phyloP scores from a whole-genome alignment of 2,113 vertebrate genomes.

The Vireo altiloquus region DNA sequence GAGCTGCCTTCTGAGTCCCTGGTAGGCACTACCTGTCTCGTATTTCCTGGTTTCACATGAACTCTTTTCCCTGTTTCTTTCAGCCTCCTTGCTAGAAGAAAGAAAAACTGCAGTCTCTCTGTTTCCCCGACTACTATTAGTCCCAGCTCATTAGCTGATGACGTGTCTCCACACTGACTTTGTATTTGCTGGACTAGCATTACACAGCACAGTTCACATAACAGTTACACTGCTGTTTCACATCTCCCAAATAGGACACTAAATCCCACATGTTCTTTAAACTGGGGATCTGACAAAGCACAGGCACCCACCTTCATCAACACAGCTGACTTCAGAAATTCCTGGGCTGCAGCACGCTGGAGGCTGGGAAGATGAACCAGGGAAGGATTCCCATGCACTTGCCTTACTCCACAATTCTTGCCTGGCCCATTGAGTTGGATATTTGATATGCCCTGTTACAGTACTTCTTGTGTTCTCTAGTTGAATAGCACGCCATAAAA shows the following conservation, averaged over 20 bases:
- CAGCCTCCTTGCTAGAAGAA: neutral
- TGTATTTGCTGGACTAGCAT: neutral
- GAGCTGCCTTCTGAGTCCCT: neutral
- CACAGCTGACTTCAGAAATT: neutral
- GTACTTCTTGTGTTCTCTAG: neutral
- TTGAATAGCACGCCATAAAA: neutral
- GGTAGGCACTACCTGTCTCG: neutral
- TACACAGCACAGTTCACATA: neutral
- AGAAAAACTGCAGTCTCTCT: neutral
- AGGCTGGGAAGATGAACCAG: neutral
- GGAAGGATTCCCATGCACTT: neutral
- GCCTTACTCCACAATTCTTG: neutral
- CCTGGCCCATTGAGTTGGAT: neutral
- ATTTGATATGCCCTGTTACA: neutral
- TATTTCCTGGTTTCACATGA: neutral
- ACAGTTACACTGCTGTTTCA: neutral
- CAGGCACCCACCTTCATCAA: neutral
- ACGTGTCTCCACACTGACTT: neutral
- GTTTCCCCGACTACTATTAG: neutral
- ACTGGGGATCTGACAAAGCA: neutral
- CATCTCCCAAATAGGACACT: conserved; percentile 15
- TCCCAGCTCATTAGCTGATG: neutral
- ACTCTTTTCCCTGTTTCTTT: neutral
- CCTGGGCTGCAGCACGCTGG: neutral
- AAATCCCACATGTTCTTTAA: neutral